Conservation (phyloP, 2,113 vertebrate species). For the Colaptes auratus region DNA sequence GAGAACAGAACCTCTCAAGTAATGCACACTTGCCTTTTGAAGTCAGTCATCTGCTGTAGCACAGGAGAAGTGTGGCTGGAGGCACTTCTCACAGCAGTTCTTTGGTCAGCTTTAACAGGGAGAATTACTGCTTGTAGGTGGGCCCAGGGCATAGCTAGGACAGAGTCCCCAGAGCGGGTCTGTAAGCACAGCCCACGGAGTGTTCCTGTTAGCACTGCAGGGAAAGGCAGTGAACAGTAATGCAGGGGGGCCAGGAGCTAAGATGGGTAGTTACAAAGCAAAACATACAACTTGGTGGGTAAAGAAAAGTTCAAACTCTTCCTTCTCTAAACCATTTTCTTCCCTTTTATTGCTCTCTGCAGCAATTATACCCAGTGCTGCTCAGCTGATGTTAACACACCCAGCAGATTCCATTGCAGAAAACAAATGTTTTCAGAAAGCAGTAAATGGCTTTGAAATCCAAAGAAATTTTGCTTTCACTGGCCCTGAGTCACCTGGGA, state of each 20-base stretch:
- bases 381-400: background rate
- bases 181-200: background rate
- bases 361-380: background rate
- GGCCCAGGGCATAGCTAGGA: background rate
- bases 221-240: background rate
- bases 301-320: background rate
- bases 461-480: background rate
- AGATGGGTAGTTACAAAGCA: background rate
- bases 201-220: background rate
- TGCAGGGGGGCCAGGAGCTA: background rate
- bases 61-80: background rate
- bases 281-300: background rate
- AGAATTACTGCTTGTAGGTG: background rate
- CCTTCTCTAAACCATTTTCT: background rate
- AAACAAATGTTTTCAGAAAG: background rate
- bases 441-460: background rate
- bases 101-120: background rate
- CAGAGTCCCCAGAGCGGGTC: background rate
- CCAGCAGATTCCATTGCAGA: background rate
- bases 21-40: background rate
- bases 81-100: background rate
- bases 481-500: background rate
- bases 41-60: background rate
- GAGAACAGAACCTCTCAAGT: constrained; percentile 99
- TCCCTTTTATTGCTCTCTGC: background rate